phyloP scores from a whole-genome alignment of 2,113 vertebrate species.

The Puffinus mauretanicus region DNA sequence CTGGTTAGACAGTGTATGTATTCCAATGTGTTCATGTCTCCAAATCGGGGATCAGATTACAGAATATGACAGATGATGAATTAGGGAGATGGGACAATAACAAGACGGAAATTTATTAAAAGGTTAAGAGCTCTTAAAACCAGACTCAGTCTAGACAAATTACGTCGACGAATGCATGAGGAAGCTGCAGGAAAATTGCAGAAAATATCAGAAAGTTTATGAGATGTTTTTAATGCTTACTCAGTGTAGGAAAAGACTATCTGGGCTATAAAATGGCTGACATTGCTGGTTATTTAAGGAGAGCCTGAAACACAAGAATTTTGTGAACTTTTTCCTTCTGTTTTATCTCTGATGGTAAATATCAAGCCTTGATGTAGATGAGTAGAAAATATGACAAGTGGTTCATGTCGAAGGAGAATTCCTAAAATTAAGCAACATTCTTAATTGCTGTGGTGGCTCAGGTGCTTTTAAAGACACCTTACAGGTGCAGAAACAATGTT shows the following conservation, averaged over 20 bases:
- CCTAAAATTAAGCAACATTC: background rate
- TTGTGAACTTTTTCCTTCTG: background rate
- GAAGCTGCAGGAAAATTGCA: background rate
- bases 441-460: background rate
- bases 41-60: background rate
- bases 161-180: background rate
- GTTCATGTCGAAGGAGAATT: background rate
- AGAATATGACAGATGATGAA: slow-evolving; percentile 15
- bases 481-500: background rate
- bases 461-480: background rate
- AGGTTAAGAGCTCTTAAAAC: slow-evolving; percentile 8
- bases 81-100: background rate
- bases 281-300: background rate
- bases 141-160: background rate
- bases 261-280: background rate
- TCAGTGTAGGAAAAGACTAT: background rate
- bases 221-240: background rate
- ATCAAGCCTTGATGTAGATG: background rate
- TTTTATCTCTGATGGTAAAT: background rate
- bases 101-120: slow-evolving; percentile 16
- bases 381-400: background rate
- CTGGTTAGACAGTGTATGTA: background rate
- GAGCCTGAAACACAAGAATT: background rate
- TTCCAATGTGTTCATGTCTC: background rate
- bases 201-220: background rate